Percentiles rank a stretch among this genome's conserved stretches.
Conservation (phyloP, 2,113 vertebrate genomes). For the Siniperca chuatsi region DNA sequence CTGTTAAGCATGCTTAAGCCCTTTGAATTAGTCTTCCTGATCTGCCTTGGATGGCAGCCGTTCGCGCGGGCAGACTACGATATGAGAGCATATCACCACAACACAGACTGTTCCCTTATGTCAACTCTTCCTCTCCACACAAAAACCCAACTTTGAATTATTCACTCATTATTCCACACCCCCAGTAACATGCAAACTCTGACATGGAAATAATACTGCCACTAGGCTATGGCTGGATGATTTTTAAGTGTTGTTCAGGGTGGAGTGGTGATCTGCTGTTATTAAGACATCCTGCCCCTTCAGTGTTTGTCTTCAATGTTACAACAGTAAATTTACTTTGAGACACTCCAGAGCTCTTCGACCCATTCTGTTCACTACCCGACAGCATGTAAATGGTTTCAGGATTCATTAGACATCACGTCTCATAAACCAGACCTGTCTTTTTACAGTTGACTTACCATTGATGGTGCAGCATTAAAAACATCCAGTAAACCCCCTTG, state of each 20-base stretch:
- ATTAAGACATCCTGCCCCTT: slow-evolving; percentile 44
- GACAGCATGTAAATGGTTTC: slow-evolving; percentile 58
- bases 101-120: slow-evolving; percentile 68
- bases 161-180: slow-evolving; percentile 44
- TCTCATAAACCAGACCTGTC: slow-evolving; percentile 57
- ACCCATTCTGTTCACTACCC: slow-evolving; percentile 29
- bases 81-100: slow-evolving; percentile 70
- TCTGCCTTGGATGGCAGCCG: slow-evolving; percentile 73
- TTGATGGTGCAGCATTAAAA: slow-evolving; percentile 41
- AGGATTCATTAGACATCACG: slow-evolving; percentile 59
- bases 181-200: slow-evolving; percentile 25
- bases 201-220: slow-evolving; percentile 5
- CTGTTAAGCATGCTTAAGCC: slow-evolving; percentile 77
- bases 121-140: slow-evolving; percentile 51
- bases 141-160: slow-evolving; percentile 49
- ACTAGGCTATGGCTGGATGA: slow-evolving; percentile 7
- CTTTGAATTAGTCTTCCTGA: slow-evolving; percentile 80
- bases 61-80: slow-evolving; percentile 60
- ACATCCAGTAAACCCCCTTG: slow-evolving; percentile 27
- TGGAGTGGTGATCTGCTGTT: slow-evolving; percentile 35
- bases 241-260: slow-evolving; percentile 27
- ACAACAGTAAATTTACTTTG: slow-evolving; percentile 62
- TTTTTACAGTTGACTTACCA: slow-evolving; percentile 51
- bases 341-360: slow-evolving; percentile 42
- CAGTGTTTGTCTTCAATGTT: slow-evolving; percentile 34